A percentile compares a stretch with the other conserved stretches of the same genome.
These are phyloP conservation scores for Liasis olivaceus DNA, from an alignment of 2,797 vertebrate genomes.

Conservation along the genomic window DNA sequence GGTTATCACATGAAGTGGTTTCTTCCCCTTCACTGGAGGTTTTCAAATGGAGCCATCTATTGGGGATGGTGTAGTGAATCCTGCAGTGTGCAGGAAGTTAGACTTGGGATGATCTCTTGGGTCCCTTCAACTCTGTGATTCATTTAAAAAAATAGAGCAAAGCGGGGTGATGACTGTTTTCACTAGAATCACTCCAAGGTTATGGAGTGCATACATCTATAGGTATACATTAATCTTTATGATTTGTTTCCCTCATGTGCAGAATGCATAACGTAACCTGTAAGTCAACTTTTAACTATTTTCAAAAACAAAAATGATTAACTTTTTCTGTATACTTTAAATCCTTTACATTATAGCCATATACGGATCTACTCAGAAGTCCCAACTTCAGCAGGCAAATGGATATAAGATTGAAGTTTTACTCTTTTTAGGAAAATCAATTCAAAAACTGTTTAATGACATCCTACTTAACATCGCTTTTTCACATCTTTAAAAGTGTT, in stretches of 20 bases:
- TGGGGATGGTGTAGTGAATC: not conserved
- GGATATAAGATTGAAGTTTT: not conserved
- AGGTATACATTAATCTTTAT: not conserved
- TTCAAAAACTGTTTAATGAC: not conserved
- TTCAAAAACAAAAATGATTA: not conserved
- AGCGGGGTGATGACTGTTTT: not conserved
- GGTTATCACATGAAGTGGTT: not conserved
- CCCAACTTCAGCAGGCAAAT: not conserved
- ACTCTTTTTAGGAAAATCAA: not conserved
- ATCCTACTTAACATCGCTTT: too few species aligned
- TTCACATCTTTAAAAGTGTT: not conserved
- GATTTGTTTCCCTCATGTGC: not conserved
- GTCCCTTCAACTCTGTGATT: not conserved
- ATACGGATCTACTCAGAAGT: not conserved
- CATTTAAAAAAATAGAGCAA: not conserved
- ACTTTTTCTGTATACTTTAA: not conserved
- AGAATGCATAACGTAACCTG: not conserved
- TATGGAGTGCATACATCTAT: not conserved
- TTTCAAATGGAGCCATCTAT: not conserved
- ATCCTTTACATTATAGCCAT: not conserved
- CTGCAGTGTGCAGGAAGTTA: not conserved
- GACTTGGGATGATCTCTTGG: not conserved
- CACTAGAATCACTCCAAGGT: not conserved
- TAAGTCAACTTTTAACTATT: not conserved
- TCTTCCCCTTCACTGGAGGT: not conserved